These are phyloP conservation scores for Podarcis siculus DNA, from an alignment of 2,797 vertebrate genomes.

Conservation along the genomic window DNA sequence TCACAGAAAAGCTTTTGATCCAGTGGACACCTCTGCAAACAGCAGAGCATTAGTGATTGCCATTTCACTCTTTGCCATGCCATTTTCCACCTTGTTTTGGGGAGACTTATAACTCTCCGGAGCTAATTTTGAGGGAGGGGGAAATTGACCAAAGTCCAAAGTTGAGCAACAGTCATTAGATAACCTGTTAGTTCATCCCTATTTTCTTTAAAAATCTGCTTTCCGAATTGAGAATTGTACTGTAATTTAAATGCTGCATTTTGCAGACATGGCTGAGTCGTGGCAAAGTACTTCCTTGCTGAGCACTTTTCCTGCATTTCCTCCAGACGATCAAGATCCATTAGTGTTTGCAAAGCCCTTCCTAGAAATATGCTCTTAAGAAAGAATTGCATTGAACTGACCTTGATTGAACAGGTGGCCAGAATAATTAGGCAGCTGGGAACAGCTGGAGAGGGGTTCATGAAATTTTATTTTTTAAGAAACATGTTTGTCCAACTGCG, in stretches of 20 bases:
- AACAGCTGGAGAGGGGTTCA: too few relatives aligned
- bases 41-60: too few relatives aligned
- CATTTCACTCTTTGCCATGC: too few relatives aligned
- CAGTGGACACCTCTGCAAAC: too few relatives aligned
- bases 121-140: too few relatives aligned
- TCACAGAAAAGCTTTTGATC: too few relatives aligned
- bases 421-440: conserved; percentile 42
- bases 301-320: neutral
- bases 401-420: neutral
- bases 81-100: too few relatives aligned
- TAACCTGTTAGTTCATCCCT: too few relatives aligned
- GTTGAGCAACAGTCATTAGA: too few relatives aligned
- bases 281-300: neutral
- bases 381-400: conserved; percentile 38
- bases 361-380: neutral
- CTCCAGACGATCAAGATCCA: conserved; percentile 5
- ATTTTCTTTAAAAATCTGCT: neutral
- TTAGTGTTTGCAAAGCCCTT: neutral
- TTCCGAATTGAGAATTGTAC: neutral
- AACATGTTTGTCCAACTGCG: conserved; percentile 53
- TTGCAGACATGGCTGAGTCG: neutral
- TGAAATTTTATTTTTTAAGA: conserved; percentile 8
- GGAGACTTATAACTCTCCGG: too few relatives aligned
- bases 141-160: too few relatives aligned
- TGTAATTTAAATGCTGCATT: neutral